Conservation (phyloP, 1,140 invertebrate genomes). For the Teleopsis dalmanni region DNA sequence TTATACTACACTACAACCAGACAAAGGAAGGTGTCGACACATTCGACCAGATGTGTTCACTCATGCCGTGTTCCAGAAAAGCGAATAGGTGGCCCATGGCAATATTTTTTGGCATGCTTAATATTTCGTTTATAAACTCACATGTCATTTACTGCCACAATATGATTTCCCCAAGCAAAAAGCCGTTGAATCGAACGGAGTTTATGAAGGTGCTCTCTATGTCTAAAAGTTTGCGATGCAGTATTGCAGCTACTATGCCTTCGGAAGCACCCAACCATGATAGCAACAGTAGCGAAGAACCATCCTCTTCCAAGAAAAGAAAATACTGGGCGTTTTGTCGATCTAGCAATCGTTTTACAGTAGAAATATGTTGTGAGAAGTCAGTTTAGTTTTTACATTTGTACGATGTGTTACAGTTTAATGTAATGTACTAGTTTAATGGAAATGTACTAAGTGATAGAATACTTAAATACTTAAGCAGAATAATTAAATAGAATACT, state of each 20-base stretch:
- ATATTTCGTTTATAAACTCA: slow-evolving; percentile 12
- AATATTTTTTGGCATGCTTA: slow-evolving; percentile 14
- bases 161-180: slow-evolving; percentile 6
- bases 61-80: slow-evolving; percentile 19
- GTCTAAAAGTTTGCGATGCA: slow-evolving; percentile 1
- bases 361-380: background rate
- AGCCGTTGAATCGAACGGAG: slow-evolving; percentile 6
- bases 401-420: no score
- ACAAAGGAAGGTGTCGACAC: slow-evolving; percentile 47
- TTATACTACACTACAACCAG: slow-evolving; percentile 43
- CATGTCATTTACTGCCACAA: slow-evolving; percentile 12
- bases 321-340: background rate
- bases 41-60: slow-evolving; percentile 39
- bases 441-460: no score
- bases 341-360: background rate
- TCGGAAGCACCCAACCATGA: background rate
- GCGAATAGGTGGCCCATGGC: slow-evolving; percentile 26
- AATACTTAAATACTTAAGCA: no score
- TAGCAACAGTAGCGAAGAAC: background rate
- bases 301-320: background rate
- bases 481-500: no score
- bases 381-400: background rate
- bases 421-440: no score
- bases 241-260: background rate
- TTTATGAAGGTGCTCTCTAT: background rate